Evolutionary conservation across 2,797 vertebrate species (phyloP).

Genomic region (Alectoris magna): DNA sequence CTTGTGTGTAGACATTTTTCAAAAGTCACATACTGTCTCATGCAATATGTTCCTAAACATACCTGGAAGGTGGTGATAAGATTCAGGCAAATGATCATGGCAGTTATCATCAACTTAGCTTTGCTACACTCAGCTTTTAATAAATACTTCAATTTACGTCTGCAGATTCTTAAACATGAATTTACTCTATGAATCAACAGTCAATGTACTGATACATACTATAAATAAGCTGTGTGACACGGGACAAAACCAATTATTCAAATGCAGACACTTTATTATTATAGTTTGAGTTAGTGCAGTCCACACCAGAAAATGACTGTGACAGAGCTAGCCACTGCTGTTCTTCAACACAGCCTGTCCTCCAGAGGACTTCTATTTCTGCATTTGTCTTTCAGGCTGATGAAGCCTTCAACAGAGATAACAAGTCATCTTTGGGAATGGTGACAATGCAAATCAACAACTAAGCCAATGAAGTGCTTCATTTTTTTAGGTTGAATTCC

Average conservation of each 20-base stretch:
- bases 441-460: background rate
- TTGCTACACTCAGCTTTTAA: constrained; percentile 71
- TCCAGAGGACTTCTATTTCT: constrained; percentile 33
- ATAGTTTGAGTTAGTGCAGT: constrained; percentile 58
- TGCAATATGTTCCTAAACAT: constrained; percentile 84
- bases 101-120: constrained; percentile 67
- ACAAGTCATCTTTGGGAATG: constrained; percentile 29
- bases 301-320: constrained; percentile 64
- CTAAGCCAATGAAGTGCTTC: background rate
- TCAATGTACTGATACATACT: constrained; percentile 56
- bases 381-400: background rate
- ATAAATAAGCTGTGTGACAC: constrained; percentile 43
- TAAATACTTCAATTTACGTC: constrained; percentile 54
- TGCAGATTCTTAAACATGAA: constrained; percentile 66
- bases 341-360: constrained; percentile 21
- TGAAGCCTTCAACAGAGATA: constrained; percentile 2
- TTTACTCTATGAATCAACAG: constrained; percentile 70
- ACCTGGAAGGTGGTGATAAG: constrained; percentile 75
- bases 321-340: constrained; percentile 49
- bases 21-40: constrained; percentile 85
- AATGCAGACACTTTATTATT: constrained; percentile 57
- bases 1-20: constrained; percentile 89
- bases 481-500: constrained; percentile 17
- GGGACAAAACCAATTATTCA: constrained; percentile 57
- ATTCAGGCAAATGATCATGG: constrained; percentile 61